Evolutionary conservation across 2,113 vertebrate genomes (phyloP).

Genomic region (Actenoides hombroni): DNA sequence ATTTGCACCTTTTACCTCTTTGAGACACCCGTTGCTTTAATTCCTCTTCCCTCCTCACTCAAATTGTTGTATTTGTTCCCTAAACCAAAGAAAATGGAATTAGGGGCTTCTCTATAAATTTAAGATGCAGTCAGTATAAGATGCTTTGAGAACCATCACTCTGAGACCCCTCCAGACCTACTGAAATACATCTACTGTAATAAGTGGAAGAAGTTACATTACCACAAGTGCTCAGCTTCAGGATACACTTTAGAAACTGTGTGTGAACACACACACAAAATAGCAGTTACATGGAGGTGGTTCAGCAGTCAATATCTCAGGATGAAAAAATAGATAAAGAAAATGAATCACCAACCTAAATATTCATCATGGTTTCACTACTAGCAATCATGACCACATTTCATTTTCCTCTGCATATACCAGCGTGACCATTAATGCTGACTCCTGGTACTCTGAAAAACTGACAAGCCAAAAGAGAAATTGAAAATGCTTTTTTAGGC

Average conservation of each 20-base stretch:
- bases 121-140: neutral
- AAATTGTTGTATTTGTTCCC: neutral
- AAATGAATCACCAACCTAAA: neutral
- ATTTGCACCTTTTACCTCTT: neutral
- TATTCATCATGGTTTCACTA: neutral
- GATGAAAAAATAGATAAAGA: neutral
- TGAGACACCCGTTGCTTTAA: neutral
- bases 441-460: neutral
- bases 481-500: neutral
- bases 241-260: neutral
- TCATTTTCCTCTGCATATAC: neutral
- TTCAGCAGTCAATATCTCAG: neutral
- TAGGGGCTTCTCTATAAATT: neutral
- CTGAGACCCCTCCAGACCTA: neutral
- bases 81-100: conserved; percentile 2
- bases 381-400: neutral
- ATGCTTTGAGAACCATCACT: neutral
- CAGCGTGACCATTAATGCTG: neutral
- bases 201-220: neutral
- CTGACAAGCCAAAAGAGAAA: neutral
- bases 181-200: neutral
- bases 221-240: neutral
- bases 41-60: neutral
- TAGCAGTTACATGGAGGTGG: neutral
- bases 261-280: neutral